phyloP scores from a whole-genome alignment of 2,888 invertebrate species.

The Macrosiphum euphorbiae region DNA sequence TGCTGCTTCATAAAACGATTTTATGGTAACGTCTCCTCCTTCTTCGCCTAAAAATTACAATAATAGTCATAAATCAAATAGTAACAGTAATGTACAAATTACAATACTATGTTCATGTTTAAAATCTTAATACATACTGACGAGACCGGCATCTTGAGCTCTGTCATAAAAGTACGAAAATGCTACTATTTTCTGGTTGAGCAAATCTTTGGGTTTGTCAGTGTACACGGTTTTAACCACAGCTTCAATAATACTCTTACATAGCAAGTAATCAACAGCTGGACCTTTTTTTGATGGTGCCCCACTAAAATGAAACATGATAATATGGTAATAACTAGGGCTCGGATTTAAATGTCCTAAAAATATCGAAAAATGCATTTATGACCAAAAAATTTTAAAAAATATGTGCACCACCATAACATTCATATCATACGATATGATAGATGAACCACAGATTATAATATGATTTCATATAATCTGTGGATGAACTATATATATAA shows the following conservation, averaged over 20 bases:
- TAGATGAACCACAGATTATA: too few relatives aligned
- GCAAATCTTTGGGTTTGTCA: constrained; percentile 75
- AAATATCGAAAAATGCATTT: too few relatives aligned
- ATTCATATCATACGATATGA: too few relatives aligned
- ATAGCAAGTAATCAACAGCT: constrained; percentile 76
- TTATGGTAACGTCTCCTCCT: constrained; percentile 78
- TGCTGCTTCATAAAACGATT: constrained; percentile 72
- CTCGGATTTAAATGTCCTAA: too few relatives aligned
- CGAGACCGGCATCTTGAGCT: constrained; percentile 87
- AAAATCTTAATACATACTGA: constrained; percentile 72
- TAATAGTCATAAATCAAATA: not conserved
- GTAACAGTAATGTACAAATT: not conserved
- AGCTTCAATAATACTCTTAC: constrained; percentile 74
- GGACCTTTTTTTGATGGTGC: constrained; percentile 69
- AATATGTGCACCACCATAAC: too few relatives aligned
- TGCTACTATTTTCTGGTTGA: constrained; percentile 79
- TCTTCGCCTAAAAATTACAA: constrained; percentile 58
- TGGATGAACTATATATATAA: too few relatives aligned
- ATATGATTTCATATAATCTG: too few relatives aligned
- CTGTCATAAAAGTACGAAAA: constrained; percentile 97
- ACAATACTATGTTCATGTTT: not conserved
- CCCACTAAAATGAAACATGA: constrained; percentile 39
- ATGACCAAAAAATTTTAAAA: too few relatives aligned
- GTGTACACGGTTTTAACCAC: constrained; percentile 72
- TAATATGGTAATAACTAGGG: not conserved